Evolutionary conservation across 2,888 invertebrate species (phyloP).

Genomic region (Tryphoninae sp.): DNA sequence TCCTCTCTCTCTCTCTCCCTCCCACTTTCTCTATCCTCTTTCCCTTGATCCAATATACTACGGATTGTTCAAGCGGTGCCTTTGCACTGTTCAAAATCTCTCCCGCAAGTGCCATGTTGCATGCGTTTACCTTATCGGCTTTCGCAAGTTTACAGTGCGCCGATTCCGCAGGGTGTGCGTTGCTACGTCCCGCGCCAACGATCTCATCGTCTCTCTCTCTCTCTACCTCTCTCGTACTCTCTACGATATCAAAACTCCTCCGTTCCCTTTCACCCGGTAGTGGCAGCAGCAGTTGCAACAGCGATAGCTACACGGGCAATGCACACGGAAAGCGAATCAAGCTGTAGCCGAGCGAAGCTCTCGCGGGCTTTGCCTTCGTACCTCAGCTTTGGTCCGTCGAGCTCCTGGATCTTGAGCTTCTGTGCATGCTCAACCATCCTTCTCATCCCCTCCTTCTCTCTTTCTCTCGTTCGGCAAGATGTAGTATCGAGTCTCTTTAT

Average conservation of each 20-base stretch:
- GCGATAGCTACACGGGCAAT: constrained; percentile 7
- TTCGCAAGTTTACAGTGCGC: constrained; percentile 35
- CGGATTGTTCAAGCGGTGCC: constrained; percentile 38
- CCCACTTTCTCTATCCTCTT: not conserved
- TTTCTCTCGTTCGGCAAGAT: not conserved
- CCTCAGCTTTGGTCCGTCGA: constrained; percentile 7
- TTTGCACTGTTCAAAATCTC: constrained; percentile 25
- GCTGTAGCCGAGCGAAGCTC: constrained; percentile 4
- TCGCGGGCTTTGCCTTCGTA: constrained; percentile 9
- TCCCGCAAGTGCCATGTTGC: not conserved
- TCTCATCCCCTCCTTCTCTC: not conserved
- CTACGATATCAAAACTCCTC: constrained; percentile 33
- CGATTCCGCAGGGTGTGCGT: constrained; percentile 12
- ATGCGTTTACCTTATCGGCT: constrained; percentile 26
- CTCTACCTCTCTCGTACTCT: not conserved
- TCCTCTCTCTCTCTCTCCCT: not conserved
- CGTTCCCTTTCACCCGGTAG: constrained; percentile 7
- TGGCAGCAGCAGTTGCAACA: not conserved
- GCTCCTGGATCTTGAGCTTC: not conserved
- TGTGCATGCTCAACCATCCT: not conserved
- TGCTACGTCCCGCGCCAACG: constrained; percentile 44
- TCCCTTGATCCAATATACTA: constrained; percentile 22
- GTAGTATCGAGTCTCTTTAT: not conserved
- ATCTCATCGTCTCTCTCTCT: constrained; percentile 1
- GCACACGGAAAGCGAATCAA: not conserved